Conservation (phyloP, 2,888 invertebrate species). For the Hemicrepidius hirtus region DNA sequence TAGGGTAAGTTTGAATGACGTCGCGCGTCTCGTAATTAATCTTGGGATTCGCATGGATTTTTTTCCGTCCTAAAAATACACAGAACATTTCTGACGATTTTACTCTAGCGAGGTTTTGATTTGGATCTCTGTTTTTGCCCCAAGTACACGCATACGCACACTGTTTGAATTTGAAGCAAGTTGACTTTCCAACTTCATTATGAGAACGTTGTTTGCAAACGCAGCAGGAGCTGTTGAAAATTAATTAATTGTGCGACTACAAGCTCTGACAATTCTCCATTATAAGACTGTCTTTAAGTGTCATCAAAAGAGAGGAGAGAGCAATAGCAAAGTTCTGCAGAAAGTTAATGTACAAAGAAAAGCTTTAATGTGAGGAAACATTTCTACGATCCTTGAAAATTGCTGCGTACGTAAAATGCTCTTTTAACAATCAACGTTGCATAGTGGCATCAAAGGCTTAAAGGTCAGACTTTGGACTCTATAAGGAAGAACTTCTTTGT, state of each 20-base stretch:
- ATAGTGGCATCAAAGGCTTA: constrained; percentile 8
- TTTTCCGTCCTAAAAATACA: constrained; percentile 4
- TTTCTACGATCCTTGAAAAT: constrained; percentile 1
- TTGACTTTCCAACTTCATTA: constrained; percentile 25
- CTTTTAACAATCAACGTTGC: constrained; percentile 33
- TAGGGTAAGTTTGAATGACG: not conserved
- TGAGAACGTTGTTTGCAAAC: constrained; percentile 18
- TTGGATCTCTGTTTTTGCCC: constrained; percentile 2
- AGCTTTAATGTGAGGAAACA: not conserved
- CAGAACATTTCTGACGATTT: not conserved
- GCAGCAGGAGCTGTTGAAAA: constrained; percentile 20
- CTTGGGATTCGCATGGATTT: constrained; percentile 4
- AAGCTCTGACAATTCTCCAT: constrained; percentile 1
- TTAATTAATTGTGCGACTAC: constrained; percentile 23
- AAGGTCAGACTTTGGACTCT: constrained; percentile 6
- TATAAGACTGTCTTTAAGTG: constrained; percentile 4
- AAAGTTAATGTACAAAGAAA: not conserved
- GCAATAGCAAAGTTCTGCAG: not conserved
- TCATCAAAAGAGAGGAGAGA: not conserved
- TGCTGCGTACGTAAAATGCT: constrained; percentile 25
- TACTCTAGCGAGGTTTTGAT: not conserved
- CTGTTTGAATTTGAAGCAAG: constrained; percentile 17
- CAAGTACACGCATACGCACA: constrained; percentile 12
- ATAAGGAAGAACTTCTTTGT: constrained; percentile 24
- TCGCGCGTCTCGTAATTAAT: not conserved